Conservation (phyloP, 2,113 vertebrate species). For the Ammodytes dubius region DNA sequence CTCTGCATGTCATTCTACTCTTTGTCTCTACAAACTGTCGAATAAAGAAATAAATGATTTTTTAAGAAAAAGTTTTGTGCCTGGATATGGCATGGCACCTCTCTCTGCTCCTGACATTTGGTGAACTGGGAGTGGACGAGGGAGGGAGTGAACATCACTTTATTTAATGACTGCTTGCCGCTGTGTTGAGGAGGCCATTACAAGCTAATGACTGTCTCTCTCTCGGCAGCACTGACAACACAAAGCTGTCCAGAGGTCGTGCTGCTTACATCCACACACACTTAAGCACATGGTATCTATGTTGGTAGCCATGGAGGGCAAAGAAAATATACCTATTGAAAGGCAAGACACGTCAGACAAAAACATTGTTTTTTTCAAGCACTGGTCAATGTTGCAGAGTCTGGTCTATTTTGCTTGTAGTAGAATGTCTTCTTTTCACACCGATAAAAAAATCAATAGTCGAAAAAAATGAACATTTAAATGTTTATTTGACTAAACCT, state of each 20-base stretch:
- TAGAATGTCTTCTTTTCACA: too few species aligned
- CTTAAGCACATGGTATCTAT: neutral
- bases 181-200: slow-evolving; percentile 47
- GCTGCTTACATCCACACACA: neutral
- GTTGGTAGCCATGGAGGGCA: neutral
- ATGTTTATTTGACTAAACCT: too few species aligned
- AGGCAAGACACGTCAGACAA: too few species aligned
- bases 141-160: slow-evolving; percentile 17
- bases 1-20: too few species aligned
- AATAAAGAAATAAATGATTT: too few species aligned
- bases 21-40: too few species aligned
- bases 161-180: slow-evolving; percentile 49
- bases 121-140: slow-evolving; percentile 23
- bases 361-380: too few species aligned
- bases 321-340: neutral
- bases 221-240: neutral
- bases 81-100: neutral
- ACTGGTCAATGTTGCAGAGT: too few species aligned
- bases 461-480: too few species aligned
- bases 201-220: slow-evolving; percentile 40
- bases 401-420: too few species aligned
- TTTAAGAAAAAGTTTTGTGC: neutral
- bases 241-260: slow-evolving; percentile 3
- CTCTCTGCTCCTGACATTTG: slow-evolving; percentile 32
- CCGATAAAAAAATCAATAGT: too few species aligned